Evolutionary conservation across 2,888 invertebrate species (phyloP).

Genomic region (Stomorhina lunata): DNA sequence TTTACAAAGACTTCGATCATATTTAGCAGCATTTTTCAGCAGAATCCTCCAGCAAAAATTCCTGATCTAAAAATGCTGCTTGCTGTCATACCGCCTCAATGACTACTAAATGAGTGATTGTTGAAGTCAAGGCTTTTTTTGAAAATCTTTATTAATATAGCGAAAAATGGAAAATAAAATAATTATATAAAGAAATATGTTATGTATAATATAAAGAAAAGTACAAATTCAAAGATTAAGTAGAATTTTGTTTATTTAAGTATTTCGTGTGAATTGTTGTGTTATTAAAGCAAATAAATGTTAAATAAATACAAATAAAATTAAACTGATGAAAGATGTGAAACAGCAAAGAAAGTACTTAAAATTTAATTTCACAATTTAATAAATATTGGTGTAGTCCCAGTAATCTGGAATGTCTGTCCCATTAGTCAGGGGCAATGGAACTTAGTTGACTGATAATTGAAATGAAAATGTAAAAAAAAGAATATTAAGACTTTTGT

Average conservation of each 20-base stretch:
- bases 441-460: conserved; percentile 50
- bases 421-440: background rate
- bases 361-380: conserved; percentile 62
- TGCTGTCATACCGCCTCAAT: background rate
- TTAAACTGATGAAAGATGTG: conserved; percentile 48
- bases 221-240: conserved; percentile 50
- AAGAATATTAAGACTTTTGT: background rate
- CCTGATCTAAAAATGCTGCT: too few species aligned
- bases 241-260: conserved; percentile 34
- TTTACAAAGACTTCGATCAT: too few species aligned
- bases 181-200: too few species aligned
- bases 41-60: background rate
- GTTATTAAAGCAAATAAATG: conserved; percentile 56
- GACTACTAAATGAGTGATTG: conserved; percentile 47
- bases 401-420: background rate
- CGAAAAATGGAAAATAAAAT: background rate
- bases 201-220: background rate
- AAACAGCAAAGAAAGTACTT: conserved; percentile 24
- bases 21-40: background rate
- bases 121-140: conserved; percentile 60
- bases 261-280: conserved; percentile 41
- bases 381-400: conserved; percentile 65
- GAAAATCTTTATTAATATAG: conserved; percentile 35
- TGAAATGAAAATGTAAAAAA: conserved; percentile 33
- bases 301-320: conserved; percentile 60